Percentiles rank a stretch among this genome's conserved stretches.
phyloP scores from a whole-genome alignment of 2,888 invertebrate genomes.

The Bimastos eiseni region DNA sequence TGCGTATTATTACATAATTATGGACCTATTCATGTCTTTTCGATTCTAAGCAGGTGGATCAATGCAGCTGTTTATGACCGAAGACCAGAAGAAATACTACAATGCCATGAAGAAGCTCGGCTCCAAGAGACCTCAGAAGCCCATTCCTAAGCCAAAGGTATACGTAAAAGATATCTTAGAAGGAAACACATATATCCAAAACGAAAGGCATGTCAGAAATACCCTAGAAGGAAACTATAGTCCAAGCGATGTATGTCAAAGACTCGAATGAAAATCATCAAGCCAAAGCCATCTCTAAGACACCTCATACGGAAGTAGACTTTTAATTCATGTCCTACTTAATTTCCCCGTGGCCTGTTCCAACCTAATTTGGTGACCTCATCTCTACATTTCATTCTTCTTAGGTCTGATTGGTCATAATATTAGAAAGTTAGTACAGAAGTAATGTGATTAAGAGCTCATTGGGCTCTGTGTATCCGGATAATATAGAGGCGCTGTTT shows the following conservation, averaged over 20 bases:
- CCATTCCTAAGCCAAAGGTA: conserved; percentile 95
- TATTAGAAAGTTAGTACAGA: no score
- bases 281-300: neutral
- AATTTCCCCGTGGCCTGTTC: no score
- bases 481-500: no score
- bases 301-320: neutral
- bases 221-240: neutral
- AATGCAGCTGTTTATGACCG: conserved; percentile 99
- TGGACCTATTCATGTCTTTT: neutral
- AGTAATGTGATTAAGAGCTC: no score
- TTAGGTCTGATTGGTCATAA: no score
- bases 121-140: conserved; percentile 95
- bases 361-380: no score
- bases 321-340: no score
- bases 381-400: no score
- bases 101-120: conserved; percentile 99
- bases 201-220: neutral
- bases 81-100: conserved; percentile 99
- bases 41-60: conserved; percentile 79
- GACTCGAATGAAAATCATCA: no score
- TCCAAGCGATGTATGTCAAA: no score
- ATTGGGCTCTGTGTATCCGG: no score
- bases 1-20: no score
- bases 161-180: neutral
- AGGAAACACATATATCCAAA: neutral